Percentiles rank a stretch among this genome's conserved stretches.
Conservation (phyloP, 2,888 invertebrate genomes). For the Pristionchus maxplancki region DNA sequence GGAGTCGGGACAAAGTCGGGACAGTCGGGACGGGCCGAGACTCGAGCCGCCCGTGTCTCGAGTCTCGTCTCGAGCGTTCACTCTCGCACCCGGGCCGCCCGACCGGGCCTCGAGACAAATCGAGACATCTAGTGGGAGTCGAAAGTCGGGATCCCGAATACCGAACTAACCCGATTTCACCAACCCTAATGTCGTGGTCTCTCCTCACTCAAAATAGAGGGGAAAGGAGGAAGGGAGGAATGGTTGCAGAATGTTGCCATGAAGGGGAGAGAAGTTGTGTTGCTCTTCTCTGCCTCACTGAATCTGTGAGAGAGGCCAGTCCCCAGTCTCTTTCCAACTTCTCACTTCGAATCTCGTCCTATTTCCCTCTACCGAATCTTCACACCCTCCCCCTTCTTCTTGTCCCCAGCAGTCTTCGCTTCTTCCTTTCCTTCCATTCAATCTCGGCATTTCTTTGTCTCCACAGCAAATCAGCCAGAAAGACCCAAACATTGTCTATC, state of each 20-base stretch:
- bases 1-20: too few relatives aligned
- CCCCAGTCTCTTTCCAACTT: background rate
- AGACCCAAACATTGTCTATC: conserved; percentile 12
- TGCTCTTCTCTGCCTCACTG: conserved; percentile 15
- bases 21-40: too few relatives aligned
- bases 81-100: too few relatives aligned
- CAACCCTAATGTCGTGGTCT: background rate
- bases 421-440: background rate
- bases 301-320: background rate
- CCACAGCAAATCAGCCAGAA: conserved; percentile 19
- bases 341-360: background rate
- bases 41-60: too few relatives aligned
- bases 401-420: background rate
- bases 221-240: background rate
- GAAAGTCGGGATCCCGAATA: too few relatives aligned
- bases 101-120: too few relatives aligned
- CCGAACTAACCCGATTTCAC: too few relatives aligned
- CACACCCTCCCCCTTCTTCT: background rate
- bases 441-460: conserved; percentile 25
- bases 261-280: conserved; percentile 19
- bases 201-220: background rate
- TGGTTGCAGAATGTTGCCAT: background rate
- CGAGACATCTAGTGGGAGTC: too few relatives aligned
- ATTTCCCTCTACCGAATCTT: background rate
- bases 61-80: too few relatives aligned